Evolutionary conservation across 2,888 invertebrate species (phyloP).

Genomic region (Tetragonula carbonaria): DNA sequence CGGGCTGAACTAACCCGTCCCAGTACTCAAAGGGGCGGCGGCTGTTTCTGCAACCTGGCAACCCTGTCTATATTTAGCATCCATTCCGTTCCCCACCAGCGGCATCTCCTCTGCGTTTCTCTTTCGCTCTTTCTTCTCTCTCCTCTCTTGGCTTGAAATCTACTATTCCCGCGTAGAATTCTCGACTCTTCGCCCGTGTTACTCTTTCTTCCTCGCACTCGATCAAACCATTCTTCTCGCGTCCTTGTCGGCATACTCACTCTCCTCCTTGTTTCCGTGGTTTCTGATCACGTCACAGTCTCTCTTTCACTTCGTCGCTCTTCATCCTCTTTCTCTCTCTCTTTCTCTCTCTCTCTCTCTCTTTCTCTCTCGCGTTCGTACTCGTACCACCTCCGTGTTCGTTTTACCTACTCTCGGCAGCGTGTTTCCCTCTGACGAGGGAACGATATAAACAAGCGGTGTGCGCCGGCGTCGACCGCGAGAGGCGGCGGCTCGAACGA

Average conservation of each 20-base stretch:
- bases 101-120: not conserved
- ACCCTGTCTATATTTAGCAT: conserved; percentile 84
- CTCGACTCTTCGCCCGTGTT: conserved; percentile 15
- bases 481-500: conserved; percentile 64
- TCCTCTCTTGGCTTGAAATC: conserved; percentile 15
- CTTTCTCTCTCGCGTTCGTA: not conserved
- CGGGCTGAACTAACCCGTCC: conserved; percentile 72
- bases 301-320: conserved; percentile 10
- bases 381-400: conserved; percentile 19
- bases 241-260: conserved; percentile 17
- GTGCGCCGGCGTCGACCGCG: conserved; percentile 72
- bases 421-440: conserved; percentile 22
- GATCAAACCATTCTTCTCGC: not conserved
- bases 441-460: conserved; percentile 78
- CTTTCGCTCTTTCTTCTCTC: conserved; percentile 28
- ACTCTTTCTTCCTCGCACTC: not conserved
- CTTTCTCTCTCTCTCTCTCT: not conserved
- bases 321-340: conserved; percentile 4
- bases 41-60: conserved; percentile 84
- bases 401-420: conserved; percentile 21
- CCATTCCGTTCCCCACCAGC: conserved; percentile 68
- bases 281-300: not conserved
- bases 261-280: not conserved
- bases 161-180: conserved; percentile 43
- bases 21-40: conserved; percentile 83